Evolutionary conservation across 2,888 invertebrate species (phyloP).

Genomic region (Schizaphis graminum): DNA sequence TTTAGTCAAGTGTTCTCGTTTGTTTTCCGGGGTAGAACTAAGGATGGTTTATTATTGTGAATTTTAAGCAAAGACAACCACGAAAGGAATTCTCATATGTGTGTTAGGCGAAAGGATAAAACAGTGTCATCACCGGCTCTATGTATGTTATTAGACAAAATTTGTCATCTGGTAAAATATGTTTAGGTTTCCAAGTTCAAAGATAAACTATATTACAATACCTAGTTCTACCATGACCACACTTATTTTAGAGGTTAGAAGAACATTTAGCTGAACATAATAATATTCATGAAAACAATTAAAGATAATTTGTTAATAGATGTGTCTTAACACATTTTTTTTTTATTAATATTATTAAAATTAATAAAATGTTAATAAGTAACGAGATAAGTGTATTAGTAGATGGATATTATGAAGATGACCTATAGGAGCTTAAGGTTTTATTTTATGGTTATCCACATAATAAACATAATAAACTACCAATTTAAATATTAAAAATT

Average conservation of each 20-base stretch:
- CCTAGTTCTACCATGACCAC: background rate
- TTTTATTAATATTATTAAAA: background rate
- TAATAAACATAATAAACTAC: background rate
- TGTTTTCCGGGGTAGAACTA: background rate
- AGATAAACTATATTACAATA: slow-evolving; percentile 26
- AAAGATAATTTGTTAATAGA: background rate
- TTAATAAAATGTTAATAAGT: background rate
- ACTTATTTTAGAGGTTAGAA: background rate
- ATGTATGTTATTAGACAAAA: slow-evolving; percentile 22
- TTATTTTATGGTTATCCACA: background rate
- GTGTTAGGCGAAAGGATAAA: background rate
- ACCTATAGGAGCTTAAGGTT: background rate
- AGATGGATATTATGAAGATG: background rate
- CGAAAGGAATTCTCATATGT: slow-evolving; percentile 28
- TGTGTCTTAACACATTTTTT: background rate
- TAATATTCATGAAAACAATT: background rate
- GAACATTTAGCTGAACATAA: background rate
- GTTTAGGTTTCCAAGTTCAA: slow-evolving; percentile 26
- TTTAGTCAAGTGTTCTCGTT: slow-evolving; percentile 18
- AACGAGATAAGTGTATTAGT: background rate
- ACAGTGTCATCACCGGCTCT: background rate
- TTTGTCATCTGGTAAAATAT: slow-evolving; percentile 38
- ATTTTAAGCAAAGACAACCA: slow-evolving; percentile 37
- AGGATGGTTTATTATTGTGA: slow-evolving; percentile 30
- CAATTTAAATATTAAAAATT: background rate